phyloP scores from a whole-genome alignment of 2,797 vertebrate species.

The Zonotrichia albicollis region DNA sequence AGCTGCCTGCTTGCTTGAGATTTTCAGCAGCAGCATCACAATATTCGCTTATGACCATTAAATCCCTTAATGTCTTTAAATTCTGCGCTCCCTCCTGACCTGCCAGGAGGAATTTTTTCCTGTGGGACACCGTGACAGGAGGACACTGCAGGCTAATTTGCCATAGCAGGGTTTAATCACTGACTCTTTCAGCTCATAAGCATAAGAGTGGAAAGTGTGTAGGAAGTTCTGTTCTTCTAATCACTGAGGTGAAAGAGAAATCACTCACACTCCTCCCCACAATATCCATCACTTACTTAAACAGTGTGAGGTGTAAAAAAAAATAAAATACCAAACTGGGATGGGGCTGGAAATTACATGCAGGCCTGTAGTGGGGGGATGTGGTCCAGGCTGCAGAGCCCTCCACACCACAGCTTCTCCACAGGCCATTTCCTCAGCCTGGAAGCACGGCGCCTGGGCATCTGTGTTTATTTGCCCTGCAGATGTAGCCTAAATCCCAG shows the following conservation, averaged over 20 bases:
- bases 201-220: background rate
- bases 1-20: background rate
- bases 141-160: background rate
- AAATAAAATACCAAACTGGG: background rate
- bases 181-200: background rate
- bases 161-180: background rate
- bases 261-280: background rate
- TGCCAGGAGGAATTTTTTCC: background rate
- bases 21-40: background rate
- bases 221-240: background rate
- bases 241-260: background rate
- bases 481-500: background rate
- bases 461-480: background rate
- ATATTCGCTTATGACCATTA: background rate
- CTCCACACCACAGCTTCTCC: background rate
- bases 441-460: background rate
- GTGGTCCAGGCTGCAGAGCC: background rate
- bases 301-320: background rate
- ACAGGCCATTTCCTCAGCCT: background rate
- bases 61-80: background rate
- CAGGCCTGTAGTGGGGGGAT: background rate
- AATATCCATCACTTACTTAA: background rate
- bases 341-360: background rate
- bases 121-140: accelerated
- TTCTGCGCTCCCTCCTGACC: background rate